Conservation (phyloP, 2,113 vertebrate species). For the Brachyhypopomus occidentalis region DNA sequence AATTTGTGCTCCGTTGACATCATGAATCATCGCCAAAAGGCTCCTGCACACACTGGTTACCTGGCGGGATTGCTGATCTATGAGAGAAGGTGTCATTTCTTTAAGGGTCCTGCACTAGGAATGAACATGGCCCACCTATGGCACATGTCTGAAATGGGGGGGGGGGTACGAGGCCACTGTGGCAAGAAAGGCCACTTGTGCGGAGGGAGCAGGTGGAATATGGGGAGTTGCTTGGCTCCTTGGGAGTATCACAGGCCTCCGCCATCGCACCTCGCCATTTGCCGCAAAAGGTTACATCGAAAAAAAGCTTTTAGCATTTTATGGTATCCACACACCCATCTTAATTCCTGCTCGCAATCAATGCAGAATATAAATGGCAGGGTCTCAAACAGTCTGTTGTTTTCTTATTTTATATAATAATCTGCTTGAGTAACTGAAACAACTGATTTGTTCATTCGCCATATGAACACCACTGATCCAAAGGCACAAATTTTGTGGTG, state of each 20-base stretch:
- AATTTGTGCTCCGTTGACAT: background rate
- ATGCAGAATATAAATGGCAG: background rate
- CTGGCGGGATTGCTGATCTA: background rate
- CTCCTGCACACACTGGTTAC: background rate
- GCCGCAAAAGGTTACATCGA: conserved; percentile 3
- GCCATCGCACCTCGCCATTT: background rate
- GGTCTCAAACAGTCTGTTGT: background rate
- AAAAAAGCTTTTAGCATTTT: background rate
- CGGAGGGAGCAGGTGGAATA: background rate
- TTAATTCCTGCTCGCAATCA: conserved; percentile 2
- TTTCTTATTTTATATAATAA: conserved; percentile 7
- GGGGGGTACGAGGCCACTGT: background rate
- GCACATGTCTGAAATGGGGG: too few relatives aligned
- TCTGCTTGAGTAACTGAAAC: background rate
- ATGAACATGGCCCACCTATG: background rate
- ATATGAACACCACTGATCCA: background rate
- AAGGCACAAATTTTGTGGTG: background rate
- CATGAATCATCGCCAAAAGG: background rate
- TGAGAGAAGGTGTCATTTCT: background rate
- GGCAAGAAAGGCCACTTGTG: background rate
- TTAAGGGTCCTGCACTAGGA: background rate
- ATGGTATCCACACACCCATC: background rate
- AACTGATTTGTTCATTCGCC: background rate
- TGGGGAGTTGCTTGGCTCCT: background rate
- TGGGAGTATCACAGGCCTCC: background rate